Evolutionary conservation across 1,140 invertebrate genomes (phyloP), one percentile per base, ranked within the genome.

Genomic region (Melanaphis sacchari): DNA sequence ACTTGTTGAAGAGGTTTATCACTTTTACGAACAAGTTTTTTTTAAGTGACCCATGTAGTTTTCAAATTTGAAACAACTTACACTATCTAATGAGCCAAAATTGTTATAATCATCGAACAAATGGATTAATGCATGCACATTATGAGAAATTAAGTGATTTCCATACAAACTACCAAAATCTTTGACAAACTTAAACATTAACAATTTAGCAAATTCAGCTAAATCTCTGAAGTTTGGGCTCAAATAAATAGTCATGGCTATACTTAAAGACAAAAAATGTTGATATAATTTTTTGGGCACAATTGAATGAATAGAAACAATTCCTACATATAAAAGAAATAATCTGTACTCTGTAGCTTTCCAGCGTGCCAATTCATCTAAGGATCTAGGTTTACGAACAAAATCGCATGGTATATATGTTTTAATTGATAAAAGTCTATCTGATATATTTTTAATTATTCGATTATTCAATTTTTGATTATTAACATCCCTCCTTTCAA

Each of bases 41-140:
- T 96, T 96, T 26, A 96, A 94, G 90, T 94, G 85, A 76, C 94
- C 91, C 81, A 96, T 93, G 93, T 94, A 95, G 94, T 95, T 96
- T 95, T 96, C 95, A 95, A 95, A 96, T 38, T 43, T 24, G 46
- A 87, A 87, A 87, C 40, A 43, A 87, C 85, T 87, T 11, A n/a
- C 22, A 87, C 94, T 94, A 94, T 96, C 95, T 41, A 96, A 94
- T 43, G 94, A 41, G 4, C 95, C 95, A 95, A 95, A 95, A 31
- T 94, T 94, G 94, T 94, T 93, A 41, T 95, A 95, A 95, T 96
- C 95, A 93, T 95, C 94, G 81, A 94, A 89, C 43, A 96, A 93
- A 94, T 96, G 96, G 21, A 92, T 76, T 94, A 94, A 85, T 81
- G 94, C 94, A 93, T 95, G 94, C 3, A 95, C 91, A 94, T 95